Base-by-base conservation (phyloP, 2,797 vertebrate genomes). In the Ctenosaura bakeri region DNA sequence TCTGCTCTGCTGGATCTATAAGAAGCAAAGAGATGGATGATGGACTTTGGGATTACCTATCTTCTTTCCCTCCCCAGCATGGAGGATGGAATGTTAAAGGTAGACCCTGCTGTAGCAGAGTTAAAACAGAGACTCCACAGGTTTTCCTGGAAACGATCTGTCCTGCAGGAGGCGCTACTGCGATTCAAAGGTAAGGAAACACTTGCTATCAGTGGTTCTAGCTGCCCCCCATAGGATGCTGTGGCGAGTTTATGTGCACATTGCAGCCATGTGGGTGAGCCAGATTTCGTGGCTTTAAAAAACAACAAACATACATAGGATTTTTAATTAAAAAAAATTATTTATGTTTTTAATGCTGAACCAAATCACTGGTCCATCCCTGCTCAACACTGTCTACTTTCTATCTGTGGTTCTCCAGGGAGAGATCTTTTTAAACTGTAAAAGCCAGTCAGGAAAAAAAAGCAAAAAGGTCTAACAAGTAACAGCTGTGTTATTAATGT, bases 81-180 rank as follows among this genome's bases (percentile, higher is more conserved):
- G 69, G 84, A 52, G 12, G 46, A 73, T 73, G 84, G 84, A 35
- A 50, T 38, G 20, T 14, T 73, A 6, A 54, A 73, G 84, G 7
- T n/a, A 24, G 84, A 73, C 46, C 6, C 73, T 0, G 20, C 69
- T 24, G 50, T 85, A 24, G 69, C 20, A 54, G 50, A 56, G 32
- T n/a, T 85, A 6, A 85, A 85, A 22, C 84, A 54, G 66, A 85
- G 69, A 46, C 84, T 85, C 32, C 24, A 20, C 69, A 73, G n/a
- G 46, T 85, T 85, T 50, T 73, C 84, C 50, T 50, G n/a, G 84
- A 85, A 85, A 73, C 84, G 84, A 32, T 18, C 66, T 5, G 0
- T 85, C 50, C 69, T 85, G 2, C 84, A 85, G 32, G 84, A 85
- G 32, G 69, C 20, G 0, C n/a, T 85, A 42, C 69, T 73, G 66